Conservation (phyloP, 2,888 invertebrate genomes). For the Drosophila prostipennis region DNA sequence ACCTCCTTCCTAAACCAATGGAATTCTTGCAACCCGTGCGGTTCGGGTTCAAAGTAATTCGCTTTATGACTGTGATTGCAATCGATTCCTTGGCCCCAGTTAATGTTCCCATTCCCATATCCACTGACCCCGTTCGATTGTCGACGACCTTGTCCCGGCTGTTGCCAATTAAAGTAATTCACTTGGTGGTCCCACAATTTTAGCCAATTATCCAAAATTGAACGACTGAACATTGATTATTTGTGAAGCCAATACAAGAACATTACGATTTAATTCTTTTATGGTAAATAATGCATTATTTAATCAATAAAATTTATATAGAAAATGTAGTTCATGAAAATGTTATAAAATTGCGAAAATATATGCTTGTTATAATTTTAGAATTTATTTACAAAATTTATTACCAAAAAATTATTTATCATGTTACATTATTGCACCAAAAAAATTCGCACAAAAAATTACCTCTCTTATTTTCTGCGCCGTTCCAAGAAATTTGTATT, state of each 20-base stretch:
- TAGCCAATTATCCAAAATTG: constrained; percentile 5
- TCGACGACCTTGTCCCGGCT: constrained; percentile 22
- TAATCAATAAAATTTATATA: no score
- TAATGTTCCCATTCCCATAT: constrained; percentile 13
- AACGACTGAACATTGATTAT: not conserved
- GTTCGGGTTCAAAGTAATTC: constrained; percentile 42
- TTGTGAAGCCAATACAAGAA: not conserved
- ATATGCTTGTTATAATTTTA: no score
- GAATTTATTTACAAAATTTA: no score
- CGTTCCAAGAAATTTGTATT: not conserved
- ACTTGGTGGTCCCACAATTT: constrained; percentile 13
- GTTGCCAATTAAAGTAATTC: constrained; percentile 42
- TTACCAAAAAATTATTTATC: no score
- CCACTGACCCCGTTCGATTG: constrained; percentile 44
- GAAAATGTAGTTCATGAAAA: no score
- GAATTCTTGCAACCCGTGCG: constrained; percentile 17
- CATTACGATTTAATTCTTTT: not conserved
- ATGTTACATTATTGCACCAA: no score
- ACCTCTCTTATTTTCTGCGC: not conserved
- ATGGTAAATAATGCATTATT: no score
- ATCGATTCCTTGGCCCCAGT: constrained; percentile 45
- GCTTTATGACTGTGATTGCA: constrained; percentile 39
- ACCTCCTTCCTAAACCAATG: not conserved
- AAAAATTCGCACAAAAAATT: not conserved
- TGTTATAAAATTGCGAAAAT: no score